A percentile compares a stretch with the other conserved stretches of the same genome.
phyloP scores from a whole-genome alignment of 2,113 vertebrate species.

The Jacana jacana region DNA sequence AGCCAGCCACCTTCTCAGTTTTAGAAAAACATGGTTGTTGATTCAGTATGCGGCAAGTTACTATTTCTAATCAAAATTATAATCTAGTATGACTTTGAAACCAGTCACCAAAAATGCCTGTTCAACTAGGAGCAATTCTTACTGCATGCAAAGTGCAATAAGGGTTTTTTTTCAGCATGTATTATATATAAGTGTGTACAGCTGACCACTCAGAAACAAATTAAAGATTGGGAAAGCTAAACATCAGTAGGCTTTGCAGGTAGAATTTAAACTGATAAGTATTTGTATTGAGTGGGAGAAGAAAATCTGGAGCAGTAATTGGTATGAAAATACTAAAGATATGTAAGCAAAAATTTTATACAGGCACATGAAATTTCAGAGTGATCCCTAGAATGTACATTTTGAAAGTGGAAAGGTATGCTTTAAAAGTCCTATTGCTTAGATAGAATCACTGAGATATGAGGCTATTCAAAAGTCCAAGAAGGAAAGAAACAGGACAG shows the following conservation, averaged over 20 bases:
- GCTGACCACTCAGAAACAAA: neutral
- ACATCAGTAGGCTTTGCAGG: neutral
- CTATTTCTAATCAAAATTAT: neutral
- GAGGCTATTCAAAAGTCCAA: neutral
- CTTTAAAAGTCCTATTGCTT: neutral
- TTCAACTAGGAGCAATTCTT: neutral
- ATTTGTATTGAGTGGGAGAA: neutral
- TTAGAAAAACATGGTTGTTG: neutral
- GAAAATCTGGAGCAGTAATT: neutral
- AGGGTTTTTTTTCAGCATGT: neutral
- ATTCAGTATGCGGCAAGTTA: neutral
- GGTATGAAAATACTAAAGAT: neutral
- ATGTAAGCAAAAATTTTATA: neutral
- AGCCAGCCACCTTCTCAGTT: neutral
- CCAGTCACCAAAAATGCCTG: neutral
- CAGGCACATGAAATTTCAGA: neutral
- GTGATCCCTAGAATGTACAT: neutral
- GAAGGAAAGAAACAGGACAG: conserved; percentile 4
- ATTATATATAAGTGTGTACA: neutral
- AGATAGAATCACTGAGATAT: neutral
- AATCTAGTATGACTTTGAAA: neutral
- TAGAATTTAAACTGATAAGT: neutral
- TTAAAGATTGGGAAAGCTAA: neutral
- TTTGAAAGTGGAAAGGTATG: neutral
- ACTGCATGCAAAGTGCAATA: neutral